Percentiles rank a stretch among this genome's conserved stretches.
Conservation (phyloP, 1,140 invertebrate genomes). For the Drosophila pruinosa region DNA sequence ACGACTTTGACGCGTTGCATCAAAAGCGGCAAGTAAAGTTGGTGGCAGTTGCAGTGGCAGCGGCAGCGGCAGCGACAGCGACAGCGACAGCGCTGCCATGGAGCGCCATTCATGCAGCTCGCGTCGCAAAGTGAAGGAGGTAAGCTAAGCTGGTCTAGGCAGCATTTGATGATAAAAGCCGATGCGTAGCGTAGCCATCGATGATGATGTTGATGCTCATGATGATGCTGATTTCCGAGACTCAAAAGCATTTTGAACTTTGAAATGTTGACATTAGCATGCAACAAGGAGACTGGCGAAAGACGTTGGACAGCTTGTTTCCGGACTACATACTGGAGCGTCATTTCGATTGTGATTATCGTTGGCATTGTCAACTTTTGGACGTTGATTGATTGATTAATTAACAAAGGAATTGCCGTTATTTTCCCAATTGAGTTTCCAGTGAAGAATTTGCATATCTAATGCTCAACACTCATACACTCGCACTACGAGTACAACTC, state of each 20-base stretch:
- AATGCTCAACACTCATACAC: conserved; percentile 15
- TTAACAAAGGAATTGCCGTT: conserved; percentile 77
- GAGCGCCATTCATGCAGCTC: conserved; percentile 14
- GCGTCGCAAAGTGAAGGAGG: background rate
- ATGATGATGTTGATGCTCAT: background rate
- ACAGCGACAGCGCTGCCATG: background rate
- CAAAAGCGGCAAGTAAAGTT: conserved; percentile 10
- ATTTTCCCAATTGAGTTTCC: conserved; percentile 54
- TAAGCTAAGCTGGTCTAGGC: conserved; percentile 26
- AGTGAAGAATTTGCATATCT: conserved; percentile 63
- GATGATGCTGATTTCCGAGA: conserved; percentile 2
- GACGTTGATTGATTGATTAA: conserved; percentile 79
- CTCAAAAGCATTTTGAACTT: conserved; percentile 54
- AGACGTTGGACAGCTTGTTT: conserved; percentile 62
- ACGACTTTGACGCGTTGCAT: conserved; percentile 60
- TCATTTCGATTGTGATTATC: conserved; percentile 12
- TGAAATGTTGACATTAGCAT: conserved; percentile 66
- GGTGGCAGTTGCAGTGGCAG: conserved; percentile 14
- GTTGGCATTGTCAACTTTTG: conserved; percentile 33
- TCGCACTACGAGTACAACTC: background rate
- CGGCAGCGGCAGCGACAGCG: background rate
- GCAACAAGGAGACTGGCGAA: conserved; percentile 36
- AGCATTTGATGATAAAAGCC: conserved; percentile 60
- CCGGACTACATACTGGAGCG: conserved; percentile 53
- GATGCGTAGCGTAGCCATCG: conserved; percentile 36